A percentile compares a stretch with the other conserved stretches of the same genome.
phyloP scores from a whole-genome alignment of 2,113 vertebrate genomes.

The Abramis brama region DNA sequence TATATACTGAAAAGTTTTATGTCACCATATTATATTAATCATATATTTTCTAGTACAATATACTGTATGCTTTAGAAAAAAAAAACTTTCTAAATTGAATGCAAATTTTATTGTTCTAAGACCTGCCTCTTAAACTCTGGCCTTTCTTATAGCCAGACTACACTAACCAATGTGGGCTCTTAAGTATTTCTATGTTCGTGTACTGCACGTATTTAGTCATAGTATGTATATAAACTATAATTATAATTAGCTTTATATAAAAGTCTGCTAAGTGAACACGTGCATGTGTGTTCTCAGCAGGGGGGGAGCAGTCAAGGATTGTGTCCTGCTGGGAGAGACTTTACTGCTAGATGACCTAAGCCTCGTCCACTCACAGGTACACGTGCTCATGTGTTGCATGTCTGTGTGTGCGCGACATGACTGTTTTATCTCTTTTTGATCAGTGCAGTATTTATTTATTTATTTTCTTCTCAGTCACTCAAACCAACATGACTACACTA shows the following conservation, averaged over 20 bases:
- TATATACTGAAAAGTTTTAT: not conserved
- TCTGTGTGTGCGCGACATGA: not conserved
- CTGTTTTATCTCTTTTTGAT: not conserved
- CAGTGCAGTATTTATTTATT: not conserved
- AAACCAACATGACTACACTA: not conserved
- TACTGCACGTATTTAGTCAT: not conserved
- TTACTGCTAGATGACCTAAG: constrained; percentile 34
- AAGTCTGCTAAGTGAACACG: constrained; percentile 31
- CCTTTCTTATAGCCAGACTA: not conserved
- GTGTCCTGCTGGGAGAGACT: constrained; percentile 54
- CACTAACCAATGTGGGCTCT: not conserved
- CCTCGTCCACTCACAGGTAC: constrained; percentile 37
- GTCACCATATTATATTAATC: not conserved
- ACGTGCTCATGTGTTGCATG: constrained; percentile 6
- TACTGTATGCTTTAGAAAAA: not conserved
- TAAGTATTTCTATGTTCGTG: not conserved
- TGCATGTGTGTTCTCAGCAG: constrained; percentile 64
- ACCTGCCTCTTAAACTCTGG: not conserved
- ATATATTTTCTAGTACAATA: not conserved
- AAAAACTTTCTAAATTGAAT: not conserved
- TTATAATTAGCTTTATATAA: not conserved
- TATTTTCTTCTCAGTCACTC: not conserved
- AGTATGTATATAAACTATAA: not conserved
- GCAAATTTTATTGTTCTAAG: not conserved
- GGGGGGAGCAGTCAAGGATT: constrained; percentile 42